Conservation (phyloP, 1,140 invertebrate genomes). For the Condylostylus longicornis region DNA sequence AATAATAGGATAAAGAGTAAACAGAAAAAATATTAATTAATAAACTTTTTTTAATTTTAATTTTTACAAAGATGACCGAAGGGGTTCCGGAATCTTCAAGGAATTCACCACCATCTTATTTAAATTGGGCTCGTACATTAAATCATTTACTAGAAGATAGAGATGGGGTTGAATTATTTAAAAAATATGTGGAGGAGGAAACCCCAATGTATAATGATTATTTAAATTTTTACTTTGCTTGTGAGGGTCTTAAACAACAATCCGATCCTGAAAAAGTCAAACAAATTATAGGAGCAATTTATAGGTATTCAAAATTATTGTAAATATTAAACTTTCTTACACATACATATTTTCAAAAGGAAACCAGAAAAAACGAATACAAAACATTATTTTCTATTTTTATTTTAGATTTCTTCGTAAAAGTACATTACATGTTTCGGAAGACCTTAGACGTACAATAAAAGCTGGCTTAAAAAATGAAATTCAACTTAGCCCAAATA, state of each 20-base stretch:
- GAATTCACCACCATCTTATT: conserved; percentile 57
- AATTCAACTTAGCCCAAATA: conserved; percentile 37
- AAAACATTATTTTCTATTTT: conserved; percentile 7
- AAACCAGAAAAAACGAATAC: background rate
- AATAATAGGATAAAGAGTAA: background rate
- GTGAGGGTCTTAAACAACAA: conserved; percentile 72
- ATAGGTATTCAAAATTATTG: conserved; percentile 41
- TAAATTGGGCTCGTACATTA: conserved; percentile 74
- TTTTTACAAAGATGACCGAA: conserved; percentile 27
- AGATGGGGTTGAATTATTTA: conserved; percentile 73
- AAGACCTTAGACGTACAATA: conserved; percentile 54
- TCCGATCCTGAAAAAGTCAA: conserved; percentile 52
- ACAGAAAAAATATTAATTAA: background rate
- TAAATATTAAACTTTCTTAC: background rate
- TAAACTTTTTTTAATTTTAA: conserved; percentile 1
- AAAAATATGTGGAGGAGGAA: conserved; percentile 67
- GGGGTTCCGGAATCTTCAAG: conserved; percentile 33
- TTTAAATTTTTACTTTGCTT: conserved; percentile 83
- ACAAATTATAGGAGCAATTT: conserved; percentile 65
- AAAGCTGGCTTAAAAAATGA: conserved; percentile 49
- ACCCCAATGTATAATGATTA: conserved; percentile 57
- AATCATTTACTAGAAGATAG: conserved; percentile 66
- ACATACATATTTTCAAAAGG: too few species aligned
- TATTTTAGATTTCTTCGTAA: conserved; percentile 65
- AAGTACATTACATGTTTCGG: conserved; percentile 64